phyloP scores from a whole-genome alignment of 2,888 invertebrate genomes.

The Argyra leucocephala region DNA sequence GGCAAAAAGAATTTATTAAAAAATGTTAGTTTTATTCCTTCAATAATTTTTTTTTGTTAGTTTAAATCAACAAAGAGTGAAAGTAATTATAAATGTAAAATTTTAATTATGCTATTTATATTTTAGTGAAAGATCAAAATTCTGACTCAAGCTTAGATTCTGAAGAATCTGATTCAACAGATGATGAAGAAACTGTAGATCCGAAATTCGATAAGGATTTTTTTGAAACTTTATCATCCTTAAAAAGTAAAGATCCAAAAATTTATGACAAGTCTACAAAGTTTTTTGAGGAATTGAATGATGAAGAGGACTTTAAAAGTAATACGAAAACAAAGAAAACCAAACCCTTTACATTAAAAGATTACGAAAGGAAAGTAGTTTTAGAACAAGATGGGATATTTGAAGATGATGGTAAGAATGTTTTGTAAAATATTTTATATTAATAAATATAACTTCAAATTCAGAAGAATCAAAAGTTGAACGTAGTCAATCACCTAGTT shows the following conservation, averaged over 20 bases:
- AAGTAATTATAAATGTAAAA: slow-evolving; percentile 1
- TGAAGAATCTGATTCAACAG: slow-evolving; percentile 34
- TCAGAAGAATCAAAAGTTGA: slow-evolving; percentile 25
- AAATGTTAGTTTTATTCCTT: slow-evolving; percentile 50
- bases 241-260: slow-evolving; percentile 80
- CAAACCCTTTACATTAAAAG: slow-evolving; percentile 59
- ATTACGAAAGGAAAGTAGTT: slow-evolving; percentile 69
- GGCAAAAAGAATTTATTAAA: slow-evolving; percentile 76
- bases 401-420: slow-evolving; percentile 35
- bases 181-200: slow-evolving; percentile 35
- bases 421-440: neutral
- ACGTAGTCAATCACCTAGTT: slow-evolving; percentile 45
- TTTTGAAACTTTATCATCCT: slow-evolving; percentile 69
- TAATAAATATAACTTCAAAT: neutral
- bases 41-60: neutral
- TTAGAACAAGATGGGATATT: slow-evolving; percentile 56
- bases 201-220: slow-evolving; percentile 66
- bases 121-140: slow-evolving; percentile 36
- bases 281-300: slow-evolving; percentile 54
- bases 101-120: slow-evolving; percentile 8
- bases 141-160: slow-evolving; percentile 33
- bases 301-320: slow-evolving; percentile 13
- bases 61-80: neutral
- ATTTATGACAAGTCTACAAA: slow-evolving; percentile 71
- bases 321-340: slow-evolving; percentile 34